Conservation (phyloP, 2,797 vertebrate species). For the Tiaroga cobitis region DNA sequence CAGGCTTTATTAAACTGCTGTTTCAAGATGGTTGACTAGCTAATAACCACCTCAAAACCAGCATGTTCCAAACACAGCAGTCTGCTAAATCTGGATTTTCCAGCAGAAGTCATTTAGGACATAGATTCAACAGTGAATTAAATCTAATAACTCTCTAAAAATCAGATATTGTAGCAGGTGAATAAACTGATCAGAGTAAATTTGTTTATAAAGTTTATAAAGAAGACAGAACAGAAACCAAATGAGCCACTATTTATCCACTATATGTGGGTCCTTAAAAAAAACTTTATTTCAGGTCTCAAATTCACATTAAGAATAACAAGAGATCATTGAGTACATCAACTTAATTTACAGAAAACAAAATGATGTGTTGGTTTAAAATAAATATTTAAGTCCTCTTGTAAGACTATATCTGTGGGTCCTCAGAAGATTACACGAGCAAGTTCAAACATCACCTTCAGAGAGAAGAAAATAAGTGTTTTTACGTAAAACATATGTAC, state of each 20-base stretch:
- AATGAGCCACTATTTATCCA: neutral
- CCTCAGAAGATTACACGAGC: conserved; percentile 87
- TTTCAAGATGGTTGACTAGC: neutral
- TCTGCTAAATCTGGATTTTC: neutral
- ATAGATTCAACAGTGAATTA: neutral
- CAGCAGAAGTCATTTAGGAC: neutral
- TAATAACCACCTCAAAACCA: neutral
- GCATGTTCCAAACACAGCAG: neutral
- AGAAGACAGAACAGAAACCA: neutral
- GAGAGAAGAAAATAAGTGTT: conserved; percentile 54
- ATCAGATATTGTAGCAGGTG: neutral
- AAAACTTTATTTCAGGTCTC: neutral
- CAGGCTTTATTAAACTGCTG: neutral
- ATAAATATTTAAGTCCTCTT: neutral
- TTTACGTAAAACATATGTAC: neutral
- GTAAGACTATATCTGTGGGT: neutral
- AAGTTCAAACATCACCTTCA: conserved; percentile 95
- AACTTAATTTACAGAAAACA: neutral
- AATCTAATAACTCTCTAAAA: neutral
- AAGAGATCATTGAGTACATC: neutral
- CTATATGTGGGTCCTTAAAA: neutral
- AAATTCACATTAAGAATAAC: neutral
- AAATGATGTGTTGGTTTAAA: conserved; percentile 8
- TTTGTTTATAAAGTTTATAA: neutral
- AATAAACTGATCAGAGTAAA: neutral